Base-by-base conservation (phyloP, 2,888 invertebrate genomes). In the Mantis religiosa region DNA sequence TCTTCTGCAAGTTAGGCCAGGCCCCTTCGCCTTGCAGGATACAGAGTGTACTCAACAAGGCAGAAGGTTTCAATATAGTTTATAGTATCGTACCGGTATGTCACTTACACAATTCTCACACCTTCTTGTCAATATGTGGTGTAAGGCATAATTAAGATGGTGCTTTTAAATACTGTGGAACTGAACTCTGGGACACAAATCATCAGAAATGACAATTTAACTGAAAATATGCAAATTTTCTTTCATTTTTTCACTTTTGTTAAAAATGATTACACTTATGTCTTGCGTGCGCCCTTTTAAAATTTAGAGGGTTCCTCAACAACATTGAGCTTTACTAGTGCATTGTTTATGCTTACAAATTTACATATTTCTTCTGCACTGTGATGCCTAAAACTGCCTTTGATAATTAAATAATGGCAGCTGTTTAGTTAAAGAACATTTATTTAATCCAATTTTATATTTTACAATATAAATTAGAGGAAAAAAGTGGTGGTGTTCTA, bases 81-180 rank as follows among this genome's bases (percentile, higher is more conserved):
- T 96, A 96, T 91, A 97, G 97, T 25, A 94, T 96, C 90, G 95
- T 97, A 93, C 98, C 98, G 88, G 97, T 97, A 91, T 95, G 95
- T 91, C 96, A 96, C 92, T 94, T 98, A 92, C 97, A 97, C 93
- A 96, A 96, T 94, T 96, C 96, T 91, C 96, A 96, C 94, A 97
- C 97, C 92, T 97, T 97, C 94, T 94, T 98, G 91, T 97, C 97
- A 90, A 95, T 98, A 93, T 96, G 96, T 93, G 97, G 97, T 28
- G 95, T 97, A 91, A 94, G 97, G 91, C 96, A 97, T 93, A 96
- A 96, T 92, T 96, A 93, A 92, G 86, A 25, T 28, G 86, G 28
- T 28, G 27, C 28, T 71, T 71, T 71, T 71, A 71, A 71, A 71
- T 71, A 71, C 15, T 71, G 54, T 71, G 54, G 54, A 71, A 71